Base-by-base conservation (phyloP, 2,113 vertebrate genomes). In the Erythrocebus patas region DNA sequence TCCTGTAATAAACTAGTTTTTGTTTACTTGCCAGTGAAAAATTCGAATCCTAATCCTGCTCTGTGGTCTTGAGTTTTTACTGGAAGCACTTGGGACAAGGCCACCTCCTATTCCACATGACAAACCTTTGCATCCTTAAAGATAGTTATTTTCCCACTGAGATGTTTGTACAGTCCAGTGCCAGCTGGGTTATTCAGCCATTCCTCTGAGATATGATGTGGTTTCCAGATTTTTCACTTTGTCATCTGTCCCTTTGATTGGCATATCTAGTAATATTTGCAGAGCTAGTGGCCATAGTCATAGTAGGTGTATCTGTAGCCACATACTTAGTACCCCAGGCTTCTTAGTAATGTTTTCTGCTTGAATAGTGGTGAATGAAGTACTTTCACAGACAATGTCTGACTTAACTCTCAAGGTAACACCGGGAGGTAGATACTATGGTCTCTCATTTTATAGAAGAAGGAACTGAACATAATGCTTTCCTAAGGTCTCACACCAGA, bases 61-160 rank as follows among this genome's bases (percentile, higher is more conserved):
- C 73, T 38, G 8, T 89, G 30, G 79, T 30, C 78, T 85, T 78
- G 59, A 32, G 43, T 91, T 88, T 87, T 72, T 50, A 66, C 3
- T 23, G 17, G 59, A 38, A 11, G 23, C 7, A 35, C 35, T 73
- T 5, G 61, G 81, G 89, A 59, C 7, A 94, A 59, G 22, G 8
- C 52, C 89, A 8, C 30, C 23, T 84, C 35, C 57, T 52, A 93
- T 91, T 88, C 84, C 73, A 83, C 16, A 35, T 30, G 40, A 55
- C 52, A 93, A 91, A 91, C 16, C 25, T 82, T 92, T 11, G 30
- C 52, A 52, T 89, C 66, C 73, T 92, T 16, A 40, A 64, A 93
- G 95, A 88, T 14, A 61, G 79, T 57, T 68, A 79, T 93, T 92
- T 96, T 93, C 68, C 75, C 59, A 45, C 20, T 38, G 86, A 95